Conservation (phyloP, 2,797 vertebrate species). For the Eospalax fontanierii region DNA sequence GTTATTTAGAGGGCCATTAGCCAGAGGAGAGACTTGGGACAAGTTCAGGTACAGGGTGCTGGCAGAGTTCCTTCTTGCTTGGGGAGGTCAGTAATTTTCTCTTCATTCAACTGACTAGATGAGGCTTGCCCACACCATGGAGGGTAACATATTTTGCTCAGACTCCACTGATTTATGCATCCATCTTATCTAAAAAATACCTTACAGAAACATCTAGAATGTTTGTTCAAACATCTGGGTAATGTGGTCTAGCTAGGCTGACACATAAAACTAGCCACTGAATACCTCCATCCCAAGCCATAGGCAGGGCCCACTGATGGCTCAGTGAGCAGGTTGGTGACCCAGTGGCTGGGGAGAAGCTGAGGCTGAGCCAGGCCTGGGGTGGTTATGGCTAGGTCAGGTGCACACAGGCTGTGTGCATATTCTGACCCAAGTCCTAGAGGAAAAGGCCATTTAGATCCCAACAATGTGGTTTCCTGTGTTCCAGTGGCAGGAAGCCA, state of each 20-base stretch:
- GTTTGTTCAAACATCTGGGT: neutral
- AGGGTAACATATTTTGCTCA: neutral
- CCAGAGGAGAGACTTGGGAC: neutral
- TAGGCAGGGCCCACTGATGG: neutral
- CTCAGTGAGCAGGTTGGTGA: neutral
- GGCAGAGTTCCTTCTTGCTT: neutral
- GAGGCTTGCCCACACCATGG: neutral
- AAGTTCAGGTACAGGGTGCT: neutral
- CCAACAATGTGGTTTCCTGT: conserved; percentile 89
- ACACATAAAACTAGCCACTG: neutral
- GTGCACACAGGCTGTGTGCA: conserved; percentile 80
- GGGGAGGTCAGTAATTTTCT: neutral
- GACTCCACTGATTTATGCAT: neutral
- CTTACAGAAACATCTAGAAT: conserved; percentile 32
- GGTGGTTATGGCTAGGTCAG: conserved; percentile 75
- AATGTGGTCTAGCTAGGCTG: neutral
- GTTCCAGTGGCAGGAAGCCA: conserved; percentile 87
- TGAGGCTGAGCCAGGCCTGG: conserved; percentile 12
- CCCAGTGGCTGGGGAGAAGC: neutral
- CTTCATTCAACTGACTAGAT: neutral
- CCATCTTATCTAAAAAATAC: neutral
- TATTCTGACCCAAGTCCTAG: conserved; percentile 81
- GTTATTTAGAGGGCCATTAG: neutral
- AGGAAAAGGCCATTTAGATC: conserved; percentile 88
- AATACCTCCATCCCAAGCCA: neutral